These are phyloP conservation scores for Furcifer pardalis DNA, from an alignment of 2,797 vertebrate species.

Conservation along the genomic window DNA sequence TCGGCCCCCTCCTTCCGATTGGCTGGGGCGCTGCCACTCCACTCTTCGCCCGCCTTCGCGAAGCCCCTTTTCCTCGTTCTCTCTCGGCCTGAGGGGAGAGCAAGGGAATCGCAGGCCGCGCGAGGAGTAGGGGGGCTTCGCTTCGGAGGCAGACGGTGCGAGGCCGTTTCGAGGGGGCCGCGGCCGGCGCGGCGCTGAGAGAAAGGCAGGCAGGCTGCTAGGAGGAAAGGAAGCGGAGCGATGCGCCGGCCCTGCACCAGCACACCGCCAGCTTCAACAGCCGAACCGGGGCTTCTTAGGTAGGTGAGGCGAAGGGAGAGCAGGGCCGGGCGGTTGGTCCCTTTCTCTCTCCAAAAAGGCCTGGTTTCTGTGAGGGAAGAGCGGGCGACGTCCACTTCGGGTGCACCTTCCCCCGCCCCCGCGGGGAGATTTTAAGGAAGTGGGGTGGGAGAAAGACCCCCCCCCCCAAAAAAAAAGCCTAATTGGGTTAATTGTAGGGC, in stretches of 20 bases:
- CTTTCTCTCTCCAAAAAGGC: not conserved
- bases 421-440: not conserved
- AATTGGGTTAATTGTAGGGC: too few relatives aligned
- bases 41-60: not conserved
- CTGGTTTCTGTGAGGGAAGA: not conserved
- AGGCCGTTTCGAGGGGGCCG: not conserved
- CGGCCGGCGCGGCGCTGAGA: not conserved
- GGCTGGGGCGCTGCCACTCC: constrained; percentile 13
- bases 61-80: not conserved
- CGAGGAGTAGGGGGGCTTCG: not conserved
- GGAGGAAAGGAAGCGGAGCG: not conserved
- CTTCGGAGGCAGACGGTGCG: too few relatives aligned
- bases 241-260: constrained; percentile 4
- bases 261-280: not conserved
- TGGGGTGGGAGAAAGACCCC: not conserved
- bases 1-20: not conserved
- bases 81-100: constrained; percentile 16
- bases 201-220: not conserved
- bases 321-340: not conserved
- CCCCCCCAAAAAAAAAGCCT: too few relatives aligned
- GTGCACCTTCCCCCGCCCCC: constrained; percentile 1
- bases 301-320: not conserved
- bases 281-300: not conserved
- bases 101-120: not conserved
- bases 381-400: not conserved